Evolutionary conservation across 2,797 vertebrate genomes (phyloP).

Genomic region (Nannoperca obscura): DNA sequence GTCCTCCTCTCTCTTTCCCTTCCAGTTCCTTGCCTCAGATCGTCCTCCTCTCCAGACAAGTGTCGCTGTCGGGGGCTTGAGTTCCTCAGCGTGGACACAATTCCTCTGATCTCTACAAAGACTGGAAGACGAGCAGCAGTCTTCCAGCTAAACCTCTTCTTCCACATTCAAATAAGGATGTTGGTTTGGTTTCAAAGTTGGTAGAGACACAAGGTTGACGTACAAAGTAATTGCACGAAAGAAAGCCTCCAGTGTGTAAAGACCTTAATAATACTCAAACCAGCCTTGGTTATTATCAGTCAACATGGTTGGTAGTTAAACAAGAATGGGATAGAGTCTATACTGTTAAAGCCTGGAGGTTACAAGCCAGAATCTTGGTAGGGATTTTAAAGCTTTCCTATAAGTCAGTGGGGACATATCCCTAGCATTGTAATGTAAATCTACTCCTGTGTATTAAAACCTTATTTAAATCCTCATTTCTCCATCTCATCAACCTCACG

Average conservation of each 20-base stretch:
- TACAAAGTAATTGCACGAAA: no score
- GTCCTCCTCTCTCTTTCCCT: constrained; percentile 26
- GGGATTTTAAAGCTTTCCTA: neutral
- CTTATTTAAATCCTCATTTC: constrained; percentile 10
- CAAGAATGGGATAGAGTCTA: neutral
- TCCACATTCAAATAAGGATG: neutral
- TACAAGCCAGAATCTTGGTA: neutral
- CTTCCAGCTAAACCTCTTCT: constrained; percentile 18
- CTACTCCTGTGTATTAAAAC: neutral
- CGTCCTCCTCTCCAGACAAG: constrained; percentile 41
- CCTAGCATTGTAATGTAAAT: neutral
- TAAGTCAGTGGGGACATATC: neutral
- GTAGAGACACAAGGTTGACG: neutral
- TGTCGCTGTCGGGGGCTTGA: constrained; percentile 46
- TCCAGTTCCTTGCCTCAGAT: constrained; percentile 42
- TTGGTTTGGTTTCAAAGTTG: constrained; percentile 1
- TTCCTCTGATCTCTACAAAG: constrained; percentile 57
- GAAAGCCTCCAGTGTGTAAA: no score
- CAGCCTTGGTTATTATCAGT: neutral
- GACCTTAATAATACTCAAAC: neutral
- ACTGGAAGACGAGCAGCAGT: constrained; percentile 12
- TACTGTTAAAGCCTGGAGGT: neutral
- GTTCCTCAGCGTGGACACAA: constrained; percentile 39
- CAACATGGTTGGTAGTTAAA: neutral
- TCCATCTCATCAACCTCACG: constrained; percentile 6